Base-by-base conservation (phyloP, 2,888 invertebrate genomes). In the Orthosia gothica region DNA sequence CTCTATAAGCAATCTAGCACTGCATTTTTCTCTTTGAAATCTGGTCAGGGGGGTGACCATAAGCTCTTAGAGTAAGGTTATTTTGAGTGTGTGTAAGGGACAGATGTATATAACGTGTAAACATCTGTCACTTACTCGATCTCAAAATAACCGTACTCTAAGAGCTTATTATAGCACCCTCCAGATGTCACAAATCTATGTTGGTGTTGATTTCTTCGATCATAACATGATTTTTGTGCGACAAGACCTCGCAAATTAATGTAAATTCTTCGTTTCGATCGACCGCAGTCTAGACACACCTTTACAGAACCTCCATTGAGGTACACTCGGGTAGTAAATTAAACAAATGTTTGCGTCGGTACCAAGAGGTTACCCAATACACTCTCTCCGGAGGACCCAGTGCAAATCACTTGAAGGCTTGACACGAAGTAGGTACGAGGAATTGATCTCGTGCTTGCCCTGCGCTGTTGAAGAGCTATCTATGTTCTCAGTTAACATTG, bases 291-390 rank as follows among this genome's bases (percentile, higher is more conserved):
- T 79, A 40, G 1, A 16, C 23, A 3, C 49, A 57, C 75, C 75
- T 55, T 76, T 71, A 74, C 26, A 59, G 47, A 58, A 83, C 65
- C 67, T 74, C 40, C 58, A 58, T 59, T 32, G 52, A 69, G 15
- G 74, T 69, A 86, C 72, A 72, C 59, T 68, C 65, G 54, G 18
- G 71, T 5, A 62, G 67, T 81, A 77, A 77, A 81, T 81, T 71
- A 82, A 82, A 82, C 81, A 84, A 71, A 81, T 70, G 69, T 76
- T 84, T 76, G 76, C 69, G 67, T 68, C 49, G 20, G 49, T 49
- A 57, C 40, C 69, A 79, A 79, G 81, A 66, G 76, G 76, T 68
- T 69, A 65, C 47, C 67, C 45, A 61, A 73, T 57, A 61, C 77
- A 58, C 63, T 67, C 50, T 32, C 63, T 68, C 55, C 55, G 45